These are phyloP conservation scores for Drepana arcuata DNA, from an alignment of 1,140 invertebrate species.

Conservation along the genomic window DNA sequence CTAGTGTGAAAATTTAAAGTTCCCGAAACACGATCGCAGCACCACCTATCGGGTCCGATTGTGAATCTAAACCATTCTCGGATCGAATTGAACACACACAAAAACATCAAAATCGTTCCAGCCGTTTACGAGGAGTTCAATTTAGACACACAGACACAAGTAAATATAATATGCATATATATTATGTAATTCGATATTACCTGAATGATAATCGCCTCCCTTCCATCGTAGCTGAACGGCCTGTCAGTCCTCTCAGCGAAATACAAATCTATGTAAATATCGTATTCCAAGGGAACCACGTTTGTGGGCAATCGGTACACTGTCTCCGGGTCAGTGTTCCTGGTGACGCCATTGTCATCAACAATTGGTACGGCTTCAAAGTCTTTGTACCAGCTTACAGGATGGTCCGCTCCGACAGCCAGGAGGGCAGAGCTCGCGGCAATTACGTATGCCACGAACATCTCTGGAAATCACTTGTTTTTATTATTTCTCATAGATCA, in stretches of 20 bases:
- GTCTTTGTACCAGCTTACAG: conserved; percentile 25
- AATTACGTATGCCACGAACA: conserved; percentile 24
- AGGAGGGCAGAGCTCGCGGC: conserved; percentile 23
- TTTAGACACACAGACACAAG: too few relatives aligned
- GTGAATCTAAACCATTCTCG: too few relatives aligned
- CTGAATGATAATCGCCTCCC: conserved; percentile 38
- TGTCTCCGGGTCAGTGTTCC: conserved; percentile 19
- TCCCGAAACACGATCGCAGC: too few relatives aligned
- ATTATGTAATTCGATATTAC: too few relatives aligned
- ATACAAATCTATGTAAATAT: conserved; percentile 53
- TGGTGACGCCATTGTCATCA: conserved; percentile 3
- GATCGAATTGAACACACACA: too few relatives aligned
- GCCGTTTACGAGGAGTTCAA: too few relatives aligned
- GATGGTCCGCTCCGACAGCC: conserved; percentile 21
- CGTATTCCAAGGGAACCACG: conserved; percentile 51
- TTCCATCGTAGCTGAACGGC: conserved; percentile 52
- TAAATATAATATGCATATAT: too few relatives aligned
- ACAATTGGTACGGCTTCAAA: conserved; percentile 23
- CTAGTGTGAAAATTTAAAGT: too few relatives aligned
- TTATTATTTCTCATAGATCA: too few relatives aligned
- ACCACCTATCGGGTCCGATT: too few relatives aligned
- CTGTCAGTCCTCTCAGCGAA: conserved; percentile 42
- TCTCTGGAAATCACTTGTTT: conserved; percentile 50
- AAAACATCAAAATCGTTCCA: too few relatives aligned
- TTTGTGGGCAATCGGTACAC: conserved; percentile 41